Base-by-base conservation (phyloP, 2,113 vertebrate genomes). In the cattle (Bos taurus) region DNA sequence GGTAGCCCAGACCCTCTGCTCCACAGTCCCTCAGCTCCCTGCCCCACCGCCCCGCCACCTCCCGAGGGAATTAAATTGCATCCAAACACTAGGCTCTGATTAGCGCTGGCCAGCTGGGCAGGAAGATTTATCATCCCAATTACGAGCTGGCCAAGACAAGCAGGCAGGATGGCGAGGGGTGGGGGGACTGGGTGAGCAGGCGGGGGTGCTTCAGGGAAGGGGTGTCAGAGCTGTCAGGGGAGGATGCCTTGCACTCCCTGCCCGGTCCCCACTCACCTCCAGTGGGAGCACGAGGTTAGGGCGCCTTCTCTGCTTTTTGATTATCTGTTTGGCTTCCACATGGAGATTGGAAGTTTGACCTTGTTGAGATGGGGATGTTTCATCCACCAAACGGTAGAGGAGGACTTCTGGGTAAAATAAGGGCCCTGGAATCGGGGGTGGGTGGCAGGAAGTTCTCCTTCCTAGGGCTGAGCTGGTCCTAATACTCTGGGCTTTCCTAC, bases 81-180 rank as follows among this genome's bases (percentile, higher is more conserved):
- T 98, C 98, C 95, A 95, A 98, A 98, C 98, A 98, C 97, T 97
- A 96, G 96, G 97, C 98, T 98, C 98, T 98, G 98, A 98, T 99
- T 98, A 98, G 98, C 98, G 97, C 97, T 96, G 93, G 98, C 98
- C 98, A 94, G 98, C 98, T 98, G 98, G 98, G 98, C 98, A 98
- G 98, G 97, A 98, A 99, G 99, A 99, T 99, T 99, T 98, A 99
- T 99, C 98, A 99, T 98, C 99, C 99, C 98, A 99, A 99, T 99
- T 99, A 99, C 98, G 96, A 97, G 97, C 97, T 8, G 28, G 50
- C 90, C 80, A 74, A 94, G 95, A 95, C 90, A 85, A 81, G 90
- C 52, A 7, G 81, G 43, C 87, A 54, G 97, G 86, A 91, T 1
- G 2, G 48, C 1, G 3, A 4, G n/a, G 13, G 16, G 40, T 40